Evolutionary conservation across 2,797 vertebrate genomes (phyloP).

Genomic region (Gymnoscopelus braueri): DNA sequence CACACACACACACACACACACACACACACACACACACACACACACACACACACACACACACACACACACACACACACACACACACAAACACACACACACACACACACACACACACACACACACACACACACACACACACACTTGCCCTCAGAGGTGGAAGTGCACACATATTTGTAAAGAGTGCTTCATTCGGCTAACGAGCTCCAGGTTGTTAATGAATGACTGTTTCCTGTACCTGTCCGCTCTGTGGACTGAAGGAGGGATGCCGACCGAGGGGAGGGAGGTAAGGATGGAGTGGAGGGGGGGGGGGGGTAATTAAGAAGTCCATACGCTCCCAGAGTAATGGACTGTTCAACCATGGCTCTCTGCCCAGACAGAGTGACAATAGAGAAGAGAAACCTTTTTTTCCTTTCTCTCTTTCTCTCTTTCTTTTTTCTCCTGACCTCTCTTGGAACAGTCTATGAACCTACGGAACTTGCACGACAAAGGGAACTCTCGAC

Average conservation of each 20-base stretch:
- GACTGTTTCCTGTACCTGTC: conserved; percentile 70
- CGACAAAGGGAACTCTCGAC: conserved; percentile 27
- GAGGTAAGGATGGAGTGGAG: conserved; percentile 12
- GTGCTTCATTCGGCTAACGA: conserved; percentile 61
- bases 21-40: neutral
- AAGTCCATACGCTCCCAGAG: conserved; percentile 43
- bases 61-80: neutral
- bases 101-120: neutral
- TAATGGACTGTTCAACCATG: conserved; percentile 46
- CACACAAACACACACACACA: neutral
- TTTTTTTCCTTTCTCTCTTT: conserved; percentile 9
- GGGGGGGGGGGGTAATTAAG: conserved; percentile 49
- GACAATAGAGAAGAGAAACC: conserved; percentile 48
- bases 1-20: conserved; percentile 9
- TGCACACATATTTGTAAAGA: conserved; percentile 49
- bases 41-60: conserved; percentile 7
- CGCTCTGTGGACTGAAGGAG: conserved; percentile 39
- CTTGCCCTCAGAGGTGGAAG: conserved; percentile 45
- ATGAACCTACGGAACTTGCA: neutral
- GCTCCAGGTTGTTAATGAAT: conserved; percentile 68
- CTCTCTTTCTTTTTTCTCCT: neutral
- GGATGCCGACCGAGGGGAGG: neutral
- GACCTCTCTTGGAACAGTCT: no score
- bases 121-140: conserved; percentile 7
- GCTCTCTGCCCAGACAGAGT: conserved; percentile 50